phyloP scores from a whole-genome alignment of 2,888 invertebrate species.

The Dusona sp. region DNA sequence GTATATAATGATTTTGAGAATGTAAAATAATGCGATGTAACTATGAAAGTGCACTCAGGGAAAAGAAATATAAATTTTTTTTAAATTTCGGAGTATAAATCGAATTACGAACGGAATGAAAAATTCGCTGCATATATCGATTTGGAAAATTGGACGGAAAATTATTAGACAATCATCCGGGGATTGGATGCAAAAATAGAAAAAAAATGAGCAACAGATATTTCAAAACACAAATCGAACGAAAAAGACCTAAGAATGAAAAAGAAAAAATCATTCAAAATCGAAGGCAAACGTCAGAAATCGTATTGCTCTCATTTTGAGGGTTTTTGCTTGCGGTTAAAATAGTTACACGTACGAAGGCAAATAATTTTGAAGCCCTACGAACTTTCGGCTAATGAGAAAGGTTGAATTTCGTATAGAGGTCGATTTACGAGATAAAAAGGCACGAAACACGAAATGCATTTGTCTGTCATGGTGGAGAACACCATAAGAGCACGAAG shows the following conservation, averaged over 20 bases:
- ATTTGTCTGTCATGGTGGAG: conserved; percentile 27
- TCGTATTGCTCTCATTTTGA: not conserved
- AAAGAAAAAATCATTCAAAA: not conserved
- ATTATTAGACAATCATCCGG: no score
- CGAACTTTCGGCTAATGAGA: not conserved
- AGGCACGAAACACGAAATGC: conserved; percentile 18
- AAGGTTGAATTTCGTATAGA: not conserved
- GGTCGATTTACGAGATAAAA: not conserved
- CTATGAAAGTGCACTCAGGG: no score
- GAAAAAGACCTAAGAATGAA: no score
- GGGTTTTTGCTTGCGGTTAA: not conserved
- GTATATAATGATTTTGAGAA: not conserved
- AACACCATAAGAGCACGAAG: conserved; percentile 11
- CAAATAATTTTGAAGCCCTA: not conserved
- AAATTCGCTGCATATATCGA: no score
- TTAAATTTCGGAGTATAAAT: no score
- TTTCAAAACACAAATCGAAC: no score
- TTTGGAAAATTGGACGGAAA: no score
- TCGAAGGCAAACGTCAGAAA: not conserved
- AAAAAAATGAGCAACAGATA: no score
- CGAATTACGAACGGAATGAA: no score
- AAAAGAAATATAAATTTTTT: no score
- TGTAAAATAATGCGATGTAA: no score
- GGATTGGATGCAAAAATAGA: no score
- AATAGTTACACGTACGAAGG: not conserved